phyloP scores from a whole-genome alignment of 2,797 vertebrate species.

The Xenopus petersii region DNA sequence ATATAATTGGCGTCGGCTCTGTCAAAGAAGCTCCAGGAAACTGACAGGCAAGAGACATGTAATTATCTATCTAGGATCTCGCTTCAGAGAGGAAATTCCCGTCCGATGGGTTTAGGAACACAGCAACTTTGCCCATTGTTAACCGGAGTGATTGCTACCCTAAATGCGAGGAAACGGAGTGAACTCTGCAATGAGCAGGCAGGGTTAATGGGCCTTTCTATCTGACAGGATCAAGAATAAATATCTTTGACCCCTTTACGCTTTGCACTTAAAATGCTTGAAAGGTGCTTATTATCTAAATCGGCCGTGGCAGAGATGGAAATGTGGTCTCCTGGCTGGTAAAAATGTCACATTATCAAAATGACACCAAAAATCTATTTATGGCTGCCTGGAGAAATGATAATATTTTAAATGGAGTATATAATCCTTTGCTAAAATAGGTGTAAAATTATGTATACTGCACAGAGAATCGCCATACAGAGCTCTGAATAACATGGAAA shows the following conservation, averaged over 20 bases:
- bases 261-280: constrained; percentile 25
- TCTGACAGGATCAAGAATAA: constrained; percentile 24
- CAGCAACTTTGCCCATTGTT: constrained; percentile 15
- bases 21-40: constrained; percentile 60
- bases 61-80: constrained; percentile 56
- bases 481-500: too few relatives aligned
- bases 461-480: background rate
- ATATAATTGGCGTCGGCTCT: constrained; percentile 82
- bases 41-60: constrained; percentile 65
- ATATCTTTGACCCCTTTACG: constrained; percentile 15
- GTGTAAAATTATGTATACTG: background rate
- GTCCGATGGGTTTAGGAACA: constrained; percentile 42
- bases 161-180: constrained; percentile 28
- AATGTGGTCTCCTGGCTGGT: constrained; percentile 1
- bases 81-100: constrained; percentile 57
- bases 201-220: constrained; percentile 39
- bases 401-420: background rate
- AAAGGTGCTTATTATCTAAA: constrained; percentile 38
- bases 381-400: constrained; percentile 3
- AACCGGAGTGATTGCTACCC: constrained; percentile 33
- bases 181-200: constrained; percentile 1
- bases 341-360: constrained; percentile 12
- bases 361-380: constrained; percentile 20
- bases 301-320: constrained; percentile 15
- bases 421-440: background rate